These are phyloP conservation scores for Lithophane semibrunnea DNA, from an alignment of 2,888 invertebrate species.

Conservation along the genomic window DNA sequence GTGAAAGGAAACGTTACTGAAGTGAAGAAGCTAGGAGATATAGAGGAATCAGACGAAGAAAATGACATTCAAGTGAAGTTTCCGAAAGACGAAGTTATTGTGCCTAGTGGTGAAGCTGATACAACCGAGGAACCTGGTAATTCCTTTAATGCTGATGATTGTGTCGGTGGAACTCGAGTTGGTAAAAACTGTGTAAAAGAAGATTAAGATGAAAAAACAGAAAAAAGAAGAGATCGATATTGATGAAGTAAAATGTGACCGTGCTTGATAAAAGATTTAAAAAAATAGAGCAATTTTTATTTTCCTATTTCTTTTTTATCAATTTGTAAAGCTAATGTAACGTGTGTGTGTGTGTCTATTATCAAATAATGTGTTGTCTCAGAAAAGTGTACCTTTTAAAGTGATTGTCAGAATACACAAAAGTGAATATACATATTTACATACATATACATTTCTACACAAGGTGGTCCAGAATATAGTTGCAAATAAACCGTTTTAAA, in stretches of 20 bases:
- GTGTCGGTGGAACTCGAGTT: accelerated
- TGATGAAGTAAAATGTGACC: not conserved
- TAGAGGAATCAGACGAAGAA: not conserved
- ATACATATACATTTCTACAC: too few species aligned
- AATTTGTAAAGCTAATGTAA: not conserved
- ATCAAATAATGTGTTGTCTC: not conserved
- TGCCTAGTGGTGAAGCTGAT: not conserved
- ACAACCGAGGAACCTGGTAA: not conserved
- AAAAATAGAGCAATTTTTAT: not conserved
- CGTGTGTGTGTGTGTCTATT: not conserved
- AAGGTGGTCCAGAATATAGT: too few species aligned
- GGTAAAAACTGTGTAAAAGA: not conserved
- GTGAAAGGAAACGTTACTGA: not conserved
- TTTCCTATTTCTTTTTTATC: not conserved
- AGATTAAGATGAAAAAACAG: not conserved
- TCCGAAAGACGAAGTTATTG: not conserved
- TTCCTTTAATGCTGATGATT: not conserved
- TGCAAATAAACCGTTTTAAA: too few species aligned
- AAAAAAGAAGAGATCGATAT: not conserved
- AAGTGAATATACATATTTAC: not conserved
- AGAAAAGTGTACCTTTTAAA: not conserved
- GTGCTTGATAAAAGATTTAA: not conserved
- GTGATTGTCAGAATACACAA: not conserved
- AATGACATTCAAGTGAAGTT: not conserved
- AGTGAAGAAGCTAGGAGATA: not conserved